phyloP scores from a whole-genome alignment of 2,797 vertebrate genomes.

The Paguma larvata region DNA sequence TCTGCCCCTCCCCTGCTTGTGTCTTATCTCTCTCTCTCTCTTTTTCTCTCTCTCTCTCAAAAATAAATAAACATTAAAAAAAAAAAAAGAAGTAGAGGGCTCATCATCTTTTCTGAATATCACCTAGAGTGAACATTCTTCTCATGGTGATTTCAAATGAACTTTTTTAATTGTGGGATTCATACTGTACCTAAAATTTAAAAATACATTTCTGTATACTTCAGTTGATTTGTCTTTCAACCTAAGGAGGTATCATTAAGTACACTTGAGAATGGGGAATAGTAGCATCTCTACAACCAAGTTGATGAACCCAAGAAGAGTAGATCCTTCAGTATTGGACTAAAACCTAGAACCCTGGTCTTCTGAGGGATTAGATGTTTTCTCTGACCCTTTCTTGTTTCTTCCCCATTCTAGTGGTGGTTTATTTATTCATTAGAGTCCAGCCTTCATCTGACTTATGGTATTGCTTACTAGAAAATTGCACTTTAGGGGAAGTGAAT shows the following conservation, averaged over 20 bases:
- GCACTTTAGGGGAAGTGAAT: conserved; percentile 33
- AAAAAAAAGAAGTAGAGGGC: neutral
- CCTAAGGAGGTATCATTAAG: neutral
- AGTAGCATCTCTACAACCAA: neutral
- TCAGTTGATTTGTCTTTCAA: neutral
- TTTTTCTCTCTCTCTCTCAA: no score
- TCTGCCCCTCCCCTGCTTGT: no score
- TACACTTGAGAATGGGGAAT: neutral
- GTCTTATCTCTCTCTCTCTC: no score
- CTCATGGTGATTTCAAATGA: neutral
- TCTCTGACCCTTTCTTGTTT: neutral
- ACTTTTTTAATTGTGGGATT: neutral
- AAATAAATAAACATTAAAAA: no score
- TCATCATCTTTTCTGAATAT: neutral
- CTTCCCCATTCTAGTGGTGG: neutral
- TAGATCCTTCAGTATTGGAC: neutral
- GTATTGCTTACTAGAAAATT: conserved; percentile 56
- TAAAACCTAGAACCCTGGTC: neutral
- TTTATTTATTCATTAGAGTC: conserved; percentile 41
- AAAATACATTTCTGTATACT: neutral
- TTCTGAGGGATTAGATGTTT: neutral
- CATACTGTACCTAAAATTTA: neutral
- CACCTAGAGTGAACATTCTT: neutral
- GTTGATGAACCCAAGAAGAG: neutral
- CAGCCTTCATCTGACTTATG: conserved; percentile 48